Percentiles rank a stretch among this genome's conserved stretches.
These are phyloP conservation scores for Isaurus tuberculatus DNA, from an alignment of 92 coral and sea anemone genomes.

Conservation along the genomic window DNA sequence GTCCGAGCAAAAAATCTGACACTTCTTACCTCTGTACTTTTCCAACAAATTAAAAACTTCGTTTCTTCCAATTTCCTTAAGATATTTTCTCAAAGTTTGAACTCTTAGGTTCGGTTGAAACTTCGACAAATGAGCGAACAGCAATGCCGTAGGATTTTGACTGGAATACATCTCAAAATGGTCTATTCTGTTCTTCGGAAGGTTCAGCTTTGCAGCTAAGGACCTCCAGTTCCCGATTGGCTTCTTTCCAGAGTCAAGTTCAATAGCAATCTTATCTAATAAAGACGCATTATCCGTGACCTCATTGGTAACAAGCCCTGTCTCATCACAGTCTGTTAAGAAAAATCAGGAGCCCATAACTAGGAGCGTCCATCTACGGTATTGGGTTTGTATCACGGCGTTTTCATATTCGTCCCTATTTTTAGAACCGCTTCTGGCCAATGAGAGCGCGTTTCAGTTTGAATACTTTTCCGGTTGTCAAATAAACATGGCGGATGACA, in stretches of 20 bases:
- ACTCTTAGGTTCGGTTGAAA: not conserved
- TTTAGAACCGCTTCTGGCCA: too few relatives aligned
- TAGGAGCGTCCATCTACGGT: too few relatives aligned
- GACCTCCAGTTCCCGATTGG: constrained; percentile 32
- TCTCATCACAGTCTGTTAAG: not conserved
- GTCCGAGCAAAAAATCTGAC: too few relatives aligned
- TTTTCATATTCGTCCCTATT: too few relatives aligned
- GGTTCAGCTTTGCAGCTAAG: not conserved
- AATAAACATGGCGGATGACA: too few relatives aligned
- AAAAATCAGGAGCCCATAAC: too few relatives aligned
- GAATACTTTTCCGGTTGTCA: too few relatives aligned
- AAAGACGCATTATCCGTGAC: not conserved
- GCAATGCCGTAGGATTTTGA: constrained; percentile 16
- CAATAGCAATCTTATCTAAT: not conserved
- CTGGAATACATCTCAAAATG: constrained; percentile 28
- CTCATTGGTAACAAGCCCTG: not conserved
- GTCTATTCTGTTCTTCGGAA: not conserved
- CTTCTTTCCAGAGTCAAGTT: constrained; percentile 9
- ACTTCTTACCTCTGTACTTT: not conserved
- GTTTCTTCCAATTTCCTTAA: not conserved
- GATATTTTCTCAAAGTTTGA: not conserved
- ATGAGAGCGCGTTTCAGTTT: too few relatives aligned
- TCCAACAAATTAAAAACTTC: not conserved
- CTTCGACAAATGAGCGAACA: not conserved
- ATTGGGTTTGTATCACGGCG: too few relatives aligned